Evolutionary conservation across 2,797 vertebrate genomes (phyloP).

Genomic region (Kryptopterus vitreolus): DNA sequence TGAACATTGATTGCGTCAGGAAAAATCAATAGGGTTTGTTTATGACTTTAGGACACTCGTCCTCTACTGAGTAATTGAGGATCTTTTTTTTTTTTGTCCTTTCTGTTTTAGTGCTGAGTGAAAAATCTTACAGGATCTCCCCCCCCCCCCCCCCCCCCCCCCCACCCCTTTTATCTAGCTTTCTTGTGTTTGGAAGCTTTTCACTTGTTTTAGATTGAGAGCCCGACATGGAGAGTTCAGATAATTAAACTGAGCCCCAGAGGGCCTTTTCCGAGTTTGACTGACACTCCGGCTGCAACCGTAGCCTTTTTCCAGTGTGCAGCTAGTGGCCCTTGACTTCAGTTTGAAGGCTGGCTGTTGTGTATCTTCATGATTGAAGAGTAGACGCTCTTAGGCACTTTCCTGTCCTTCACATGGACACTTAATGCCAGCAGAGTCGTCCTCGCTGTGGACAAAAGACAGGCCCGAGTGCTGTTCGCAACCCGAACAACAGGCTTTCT

Average conservation of each 20-base stretch:
- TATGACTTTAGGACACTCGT: slow-evolving; percentile 5
- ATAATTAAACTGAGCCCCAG: slow-evolving; percentile 47
- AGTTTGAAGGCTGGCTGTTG: slow-evolving; percentile 59
- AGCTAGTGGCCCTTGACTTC: slow-evolving; percentile 61
- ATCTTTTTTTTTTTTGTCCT: not conserved
- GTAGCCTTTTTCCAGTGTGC: slow-evolving; percentile 34
- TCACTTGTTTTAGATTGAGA: slow-evolving; percentile 36
- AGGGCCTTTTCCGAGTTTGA: slow-evolving; percentile 52
- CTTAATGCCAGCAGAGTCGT: slow-evolving; percentile 32
- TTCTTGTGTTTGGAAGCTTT: not conserved
- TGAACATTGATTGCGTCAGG: not conserved
- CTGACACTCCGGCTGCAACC: slow-evolving; percentile 55
- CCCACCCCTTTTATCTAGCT: not conserved
- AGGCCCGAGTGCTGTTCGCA: slow-evolving; percentile 18
- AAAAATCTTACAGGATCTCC: not conserved
- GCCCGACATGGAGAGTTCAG: slow-evolving; percentile 19
- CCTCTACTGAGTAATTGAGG: not conserved
- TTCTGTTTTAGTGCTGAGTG: not conserved
- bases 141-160: too few relatives aligned
- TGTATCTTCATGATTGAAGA: slow-evolving; percentile 60
- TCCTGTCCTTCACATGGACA: slow-evolving; percentile 41
- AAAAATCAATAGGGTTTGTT: not conserved
- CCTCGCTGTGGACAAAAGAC: slow-evolving; percentile 28
- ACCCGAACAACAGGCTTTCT: slow-evolving; percentile 32
- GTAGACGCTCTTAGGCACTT: slow-evolving; percentile 60